A percentile compares a stretch with the other conserved stretches of the same genome.
These are phyloP conservation scores for Lytechinus variegatus DNA, from an alignment of 35 echinoderm and acorn worm genomes.

Conservation along the genomic window DNA sequence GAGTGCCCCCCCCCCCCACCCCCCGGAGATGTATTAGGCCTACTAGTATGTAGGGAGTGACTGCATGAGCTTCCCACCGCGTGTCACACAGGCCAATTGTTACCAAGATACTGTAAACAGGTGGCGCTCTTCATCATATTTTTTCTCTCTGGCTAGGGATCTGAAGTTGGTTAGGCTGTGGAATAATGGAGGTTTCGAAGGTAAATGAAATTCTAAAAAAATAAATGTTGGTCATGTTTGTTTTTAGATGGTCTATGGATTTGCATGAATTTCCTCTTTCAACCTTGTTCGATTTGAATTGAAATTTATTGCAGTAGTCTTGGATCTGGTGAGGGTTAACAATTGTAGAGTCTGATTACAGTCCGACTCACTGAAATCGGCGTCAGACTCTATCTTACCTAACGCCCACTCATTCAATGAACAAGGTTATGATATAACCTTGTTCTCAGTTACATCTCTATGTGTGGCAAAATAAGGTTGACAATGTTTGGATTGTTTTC, in stretches of 20 bases:
- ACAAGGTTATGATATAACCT: no score
- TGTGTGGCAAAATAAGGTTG: no score
- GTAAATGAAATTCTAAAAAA: background rate
- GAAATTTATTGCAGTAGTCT: no score
- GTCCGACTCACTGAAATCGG: background rate
- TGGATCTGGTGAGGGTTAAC: no score
- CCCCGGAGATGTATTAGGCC: no score
- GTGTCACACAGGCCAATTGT: background rate
- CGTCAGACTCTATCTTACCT: background rate
- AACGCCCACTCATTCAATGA: no score
- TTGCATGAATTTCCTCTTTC: background rate
- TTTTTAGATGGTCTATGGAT: background rate
- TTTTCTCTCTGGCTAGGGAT: background rate
- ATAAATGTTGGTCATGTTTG: background rate
- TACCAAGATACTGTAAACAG: constrained; percentile 3
- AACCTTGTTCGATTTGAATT: background rate
- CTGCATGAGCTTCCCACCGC: no score
- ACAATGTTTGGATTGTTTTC: no score
- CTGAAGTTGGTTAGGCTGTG: no score
- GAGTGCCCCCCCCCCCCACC: no score
- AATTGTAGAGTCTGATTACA: background rate
- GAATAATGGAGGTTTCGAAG: background rate
- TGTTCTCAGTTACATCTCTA: no score
- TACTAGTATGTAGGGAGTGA: no score
- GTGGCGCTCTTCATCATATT: background rate